phyloP scores from a whole-genome alignment of 2,797 vertebrate genomes.

The Corythornis leucogaster region DNA sequence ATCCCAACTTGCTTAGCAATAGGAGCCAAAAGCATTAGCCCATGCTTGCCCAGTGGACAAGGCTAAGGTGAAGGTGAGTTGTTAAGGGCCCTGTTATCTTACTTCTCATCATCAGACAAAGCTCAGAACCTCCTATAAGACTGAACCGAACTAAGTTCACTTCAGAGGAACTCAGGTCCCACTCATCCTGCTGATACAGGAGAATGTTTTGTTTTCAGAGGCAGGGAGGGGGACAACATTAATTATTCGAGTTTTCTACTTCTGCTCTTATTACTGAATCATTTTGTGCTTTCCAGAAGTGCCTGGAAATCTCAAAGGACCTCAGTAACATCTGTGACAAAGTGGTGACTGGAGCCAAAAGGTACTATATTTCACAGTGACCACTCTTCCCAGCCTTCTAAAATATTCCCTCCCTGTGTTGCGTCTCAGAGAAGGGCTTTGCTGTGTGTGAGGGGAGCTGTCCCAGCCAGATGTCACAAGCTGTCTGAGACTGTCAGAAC shows the following conservation, averaged over 20 bases:
- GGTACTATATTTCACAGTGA: not conserved
- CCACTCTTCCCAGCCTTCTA: not conserved
- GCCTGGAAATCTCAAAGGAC: not conserved
- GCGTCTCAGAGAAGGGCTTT: not conserved
- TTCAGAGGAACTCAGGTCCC: not conserved
- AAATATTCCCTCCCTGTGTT: not conserved
- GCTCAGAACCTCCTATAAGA: not conserved
- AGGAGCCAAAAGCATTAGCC: not conserved
- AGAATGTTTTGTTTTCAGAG: not conserved
- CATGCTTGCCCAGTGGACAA: not conserved
- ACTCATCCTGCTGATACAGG: not conserved
- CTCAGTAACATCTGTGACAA: not conserved
- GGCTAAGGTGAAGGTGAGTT: not conserved
- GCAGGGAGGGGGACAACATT: not conserved
- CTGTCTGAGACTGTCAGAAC: not conserved
- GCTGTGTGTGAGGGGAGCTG: not conserved
- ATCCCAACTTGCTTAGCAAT: not conserved
- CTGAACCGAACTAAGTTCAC: not conserved
- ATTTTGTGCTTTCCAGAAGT: not conserved
- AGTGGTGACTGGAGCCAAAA: not conserved
- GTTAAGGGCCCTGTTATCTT: not conserved
- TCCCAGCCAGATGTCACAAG: conserved; percentile 17
- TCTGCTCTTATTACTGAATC: not conserved
- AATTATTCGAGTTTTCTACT: not conserved
- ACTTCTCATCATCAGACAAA: not conserved